Conservation (phyloP, 92 coral and sea anemone species). For the Parazoanthus darwini region DNA sequence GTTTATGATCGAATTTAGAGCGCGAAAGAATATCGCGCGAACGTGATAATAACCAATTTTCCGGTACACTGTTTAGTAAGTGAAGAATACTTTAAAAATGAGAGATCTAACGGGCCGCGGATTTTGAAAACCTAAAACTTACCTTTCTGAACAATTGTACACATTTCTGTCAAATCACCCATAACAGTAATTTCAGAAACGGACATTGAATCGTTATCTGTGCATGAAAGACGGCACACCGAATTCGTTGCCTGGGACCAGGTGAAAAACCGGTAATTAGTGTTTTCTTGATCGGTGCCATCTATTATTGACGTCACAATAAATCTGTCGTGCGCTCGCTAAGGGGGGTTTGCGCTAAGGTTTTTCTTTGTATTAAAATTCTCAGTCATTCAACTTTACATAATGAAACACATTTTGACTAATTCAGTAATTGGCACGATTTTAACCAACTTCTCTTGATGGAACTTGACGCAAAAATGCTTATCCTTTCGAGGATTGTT, state of each 20-base stretch:
- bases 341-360: not conserved
- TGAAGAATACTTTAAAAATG: not conserved
- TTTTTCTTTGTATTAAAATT: not conserved
- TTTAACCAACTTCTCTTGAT: constrained; percentile 2
- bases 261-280: constrained; percentile 13
- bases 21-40: not conserved
- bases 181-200: not conserved
- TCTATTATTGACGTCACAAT: constrained; percentile 25
- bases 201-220: not conserved
- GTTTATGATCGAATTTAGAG: not conserved
- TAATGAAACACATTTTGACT: constrained; percentile 9
- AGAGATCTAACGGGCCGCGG: not conserved
- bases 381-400: not conserved
- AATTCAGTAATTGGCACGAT: constrained; percentile 23
- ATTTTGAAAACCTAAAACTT: not conserved
- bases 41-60: not conserved
- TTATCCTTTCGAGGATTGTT: not conserved
- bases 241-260: constrained; percentile 13
- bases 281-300: not conserved
- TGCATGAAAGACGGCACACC: not conserved
- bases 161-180: not conserved
- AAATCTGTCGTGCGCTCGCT: not conserved
- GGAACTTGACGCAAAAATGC: not conserved
- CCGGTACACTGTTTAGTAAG: not conserved
- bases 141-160: not conserved